Base-by-base conservation (phyloP, 2,888 invertebrate species). In the Steinernema hermaphroditum region DNA sequence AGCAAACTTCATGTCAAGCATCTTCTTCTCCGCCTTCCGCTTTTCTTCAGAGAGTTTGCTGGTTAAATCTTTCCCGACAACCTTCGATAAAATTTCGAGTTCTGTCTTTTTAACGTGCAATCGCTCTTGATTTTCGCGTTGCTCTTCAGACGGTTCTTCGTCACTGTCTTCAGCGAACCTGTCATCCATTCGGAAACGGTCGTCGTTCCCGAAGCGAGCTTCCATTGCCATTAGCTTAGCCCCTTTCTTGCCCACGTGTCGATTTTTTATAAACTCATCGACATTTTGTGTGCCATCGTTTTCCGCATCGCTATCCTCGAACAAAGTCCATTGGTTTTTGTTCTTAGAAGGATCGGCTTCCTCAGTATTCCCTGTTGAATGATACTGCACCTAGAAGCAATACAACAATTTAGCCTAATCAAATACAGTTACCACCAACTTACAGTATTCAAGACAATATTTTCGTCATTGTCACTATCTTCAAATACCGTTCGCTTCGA, bases 131-230 rank as follows among this genome's bases (percentile, higher is more conserved):
- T 69, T 54, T 24, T 75, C 75, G 12, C 37, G 32, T 29, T 72
- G 76, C n/a, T 83, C 70, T 76, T 81, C 73, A 75, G 76, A 68
- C 72, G 74, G 62, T 14, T 62, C 62, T 62, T 62, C 37, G 78
- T 76, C 22, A 78, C 76, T n/a, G 76, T 72, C 12, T 73, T 78
- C 81, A 0, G 78, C 80, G 50, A 82, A 80, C 24, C 81, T 79
- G 27, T 76, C 70, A 43, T 75, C 75, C 32, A 75, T 50, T 12
- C 70, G 68, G 43, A 75, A 75, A n/a, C 75, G 74, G 4, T 75
- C 50, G 27, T 75, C 75, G 43, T 75, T 54, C 41, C 71, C 75
- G 43, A 75, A 75, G 16, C 69, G 32, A 14, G 68, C 34, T 70
- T 75, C 75, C 57, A 75, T 29, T 9, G 68, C 50, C 75, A 71